Evolutionary conservation across 1,140 invertebrate species (phyloP).

Genomic region (Euborellia annulipes): DNA sequence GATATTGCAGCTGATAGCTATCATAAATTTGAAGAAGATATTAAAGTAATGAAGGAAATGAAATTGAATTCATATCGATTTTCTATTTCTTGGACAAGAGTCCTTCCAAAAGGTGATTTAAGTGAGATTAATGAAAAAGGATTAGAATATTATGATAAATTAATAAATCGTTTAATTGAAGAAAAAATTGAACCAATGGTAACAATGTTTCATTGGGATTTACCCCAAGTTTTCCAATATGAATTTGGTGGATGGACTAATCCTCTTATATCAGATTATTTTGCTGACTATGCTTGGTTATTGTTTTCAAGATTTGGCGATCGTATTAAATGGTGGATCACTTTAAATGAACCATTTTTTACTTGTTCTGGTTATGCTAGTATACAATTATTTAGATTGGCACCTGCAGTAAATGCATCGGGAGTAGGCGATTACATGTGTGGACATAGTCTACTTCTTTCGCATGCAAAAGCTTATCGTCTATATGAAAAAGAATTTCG

Average conservation of each 20-base stretch:
- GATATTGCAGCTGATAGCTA: constrained; percentile 32
- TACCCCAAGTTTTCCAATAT: constrained; percentile 8
- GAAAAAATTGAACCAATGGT: constrained; percentile 26
- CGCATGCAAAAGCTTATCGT: constrained; percentile 13
- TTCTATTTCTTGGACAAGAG: constrained; percentile 49
- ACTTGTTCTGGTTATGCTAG: constrained; percentile 12
- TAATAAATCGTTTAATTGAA: constrained; percentile 26
- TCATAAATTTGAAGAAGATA: constrained; percentile 31
- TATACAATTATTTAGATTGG: constrained; percentile 4
- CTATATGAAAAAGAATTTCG: constrained; percentile 13
- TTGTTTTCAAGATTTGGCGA: constrained; percentile 11
- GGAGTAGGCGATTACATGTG: constrained; percentile 13
- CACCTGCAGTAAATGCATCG: constrained; percentile 8
- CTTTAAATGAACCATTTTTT: constrained; percentile 20
- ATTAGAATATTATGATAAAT: constrained; percentile 41
- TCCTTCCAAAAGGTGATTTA: constrained; percentile 43
- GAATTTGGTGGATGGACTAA: constrained; percentile 9
- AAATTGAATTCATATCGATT: constrained; percentile 45
- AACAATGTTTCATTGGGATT: constrained; percentile 17
- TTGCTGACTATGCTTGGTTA: constrained; percentile 11
- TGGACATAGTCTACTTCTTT: constrained; percentile 11
- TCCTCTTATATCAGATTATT: constrained; percentile 5
- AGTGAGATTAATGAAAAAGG: constrained; percentile 36
- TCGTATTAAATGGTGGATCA: constrained; percentile 17
- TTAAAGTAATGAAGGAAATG: constrained; percentile 28